Base-by-base conservation (phyloP, 2,797 vertebrate genomes). In the Hippoglossus hippoglossus region DNA sequence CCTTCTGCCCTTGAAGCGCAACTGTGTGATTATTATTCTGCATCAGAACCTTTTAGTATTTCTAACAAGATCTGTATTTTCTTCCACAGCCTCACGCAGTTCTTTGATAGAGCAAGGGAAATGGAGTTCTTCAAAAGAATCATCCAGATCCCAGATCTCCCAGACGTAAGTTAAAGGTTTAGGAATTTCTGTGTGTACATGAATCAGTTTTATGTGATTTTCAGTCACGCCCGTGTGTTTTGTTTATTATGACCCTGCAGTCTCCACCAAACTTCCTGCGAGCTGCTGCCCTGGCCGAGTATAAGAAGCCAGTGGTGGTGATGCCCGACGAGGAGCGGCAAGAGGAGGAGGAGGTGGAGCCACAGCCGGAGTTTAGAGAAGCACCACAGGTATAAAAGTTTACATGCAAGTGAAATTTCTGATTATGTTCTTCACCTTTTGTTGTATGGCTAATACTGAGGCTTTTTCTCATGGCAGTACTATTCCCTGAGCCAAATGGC, bases 251-350 rank as follows among this genome's bases (percentile, higher is more conserved):
- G 5, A 6, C 36, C 52, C 15, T 25, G 9, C 80, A 99, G 98
- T 94, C 90, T 69, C 97, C 97, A 73, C 97, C 98, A 19, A 99
- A 99, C 89, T 99, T 99, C 91, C 95, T 99, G 11, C 96, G 97
- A 0, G 97, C 98, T 0, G 96, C 97, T 0, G 96, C 98, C 0
- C 85, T 98, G 74, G 97, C 94, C 0, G 98, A 99, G 66, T 97
- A 99, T 77, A 96, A 97, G 71, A 98, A 93, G 87, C 96, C 96
- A 0, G 97, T 99, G 89, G 97, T 98, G 75, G 93, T 99, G 51
- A 95, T 97, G 71, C 95, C 96, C 0, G 81, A 84, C 3, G 82
- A 90, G 54, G 88, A 87, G 26, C 57, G 34, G 0, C 69, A 91
- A 13, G 91, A 91, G 4, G 92, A 93, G 15, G 94, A 94, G 5